These are phyloP conservation scores for Eptatretus atami DNA, from an alignment of 2,797 vertebrate species.

Conservation along the genomic window DNA sequence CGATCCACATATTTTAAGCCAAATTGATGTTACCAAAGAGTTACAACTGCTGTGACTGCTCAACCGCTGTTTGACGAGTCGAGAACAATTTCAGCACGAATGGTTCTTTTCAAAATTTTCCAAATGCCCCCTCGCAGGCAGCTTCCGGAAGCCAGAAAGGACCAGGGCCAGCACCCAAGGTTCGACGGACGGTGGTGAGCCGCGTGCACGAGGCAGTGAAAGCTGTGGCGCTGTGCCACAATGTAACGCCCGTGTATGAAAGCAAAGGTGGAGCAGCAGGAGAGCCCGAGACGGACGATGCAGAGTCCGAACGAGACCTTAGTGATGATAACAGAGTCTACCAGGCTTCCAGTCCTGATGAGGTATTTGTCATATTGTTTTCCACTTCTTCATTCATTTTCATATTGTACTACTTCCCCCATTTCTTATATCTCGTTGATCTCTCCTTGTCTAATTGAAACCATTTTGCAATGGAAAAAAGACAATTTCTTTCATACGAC, in stretches of 20 bases:
- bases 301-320: slow-evolving; percentile 73
- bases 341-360: slow-evolving; percentile 84
- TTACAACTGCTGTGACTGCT: too few relatives aligned
- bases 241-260: slow-evolving; percentile 78
- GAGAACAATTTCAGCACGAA: too few relatives aligned
- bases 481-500: too few relatives aligned
- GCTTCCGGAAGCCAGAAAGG: slow-evolving; percentile 13
- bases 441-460: not conserved
- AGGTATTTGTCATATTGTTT: slow-evolving; percentile 19
- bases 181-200: slow-evolving; percentile 56
- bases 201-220: slow-evolving; percentile 73
- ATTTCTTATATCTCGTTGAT: slow-evolving; percentile 1
- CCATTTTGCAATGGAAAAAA: not conserved
- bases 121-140: too few relatives aligned
- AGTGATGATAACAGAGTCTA: slow-evolving; percentile 65
- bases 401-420: not conserved
- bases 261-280: slow-evolving; percentile 13
- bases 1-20: too few relatives aligned
- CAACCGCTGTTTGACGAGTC: too few relatives aligned
- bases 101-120: too few relatives aligned
- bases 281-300: slow-evolving; percentile 27
- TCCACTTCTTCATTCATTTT: not conserved
- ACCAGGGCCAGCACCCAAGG: slow-evolving; percentile 29
- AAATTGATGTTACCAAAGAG: too few relatives aligned
- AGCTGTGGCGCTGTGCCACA: slow-evolving; percentile 78